These are phyloP conservation scores for Malachius bipustulatus DNA, from an alignment of 2,888 invertebrate genomes.

Conservation along the genomic window DNA sequence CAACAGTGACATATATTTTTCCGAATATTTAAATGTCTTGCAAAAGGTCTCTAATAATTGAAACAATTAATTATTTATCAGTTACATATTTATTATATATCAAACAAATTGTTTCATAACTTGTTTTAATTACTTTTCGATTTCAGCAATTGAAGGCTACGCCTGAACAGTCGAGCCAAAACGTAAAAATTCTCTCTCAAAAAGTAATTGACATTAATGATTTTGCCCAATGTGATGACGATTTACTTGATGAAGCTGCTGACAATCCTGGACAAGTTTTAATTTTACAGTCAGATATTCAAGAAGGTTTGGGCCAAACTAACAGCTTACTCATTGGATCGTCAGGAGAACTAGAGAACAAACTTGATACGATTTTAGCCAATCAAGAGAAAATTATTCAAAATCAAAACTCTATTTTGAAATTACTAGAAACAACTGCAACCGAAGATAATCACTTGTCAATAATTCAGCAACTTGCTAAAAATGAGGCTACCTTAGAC, in stretches of 20 bases:
- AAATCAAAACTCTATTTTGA: constrained; percentile 8
- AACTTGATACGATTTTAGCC: constrained; percentile 6
- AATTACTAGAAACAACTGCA: constrained; percentile 6
- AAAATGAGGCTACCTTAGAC: constrained; percentile 5
- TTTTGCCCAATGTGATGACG: not conserved
- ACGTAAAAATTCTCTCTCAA: constrained; percentile 4
- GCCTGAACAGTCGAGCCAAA: no score
- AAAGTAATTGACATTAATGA: constrained; percentile 6
- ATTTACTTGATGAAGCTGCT: constrained; percentile 4
- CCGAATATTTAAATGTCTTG: no score
- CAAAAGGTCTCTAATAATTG: no score
- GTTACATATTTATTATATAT: no score
- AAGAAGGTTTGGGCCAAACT: constrained; percentile 7
- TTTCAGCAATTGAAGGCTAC: no score
- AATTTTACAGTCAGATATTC: constrained; percentile 5
- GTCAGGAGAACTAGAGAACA: constrained; percentile 7
- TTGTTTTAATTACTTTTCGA: no score
- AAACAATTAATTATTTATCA: no score
- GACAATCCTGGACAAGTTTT: constrained; percentile 5
- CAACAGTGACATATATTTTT: no score
- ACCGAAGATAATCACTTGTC: constrained; percentile 4
- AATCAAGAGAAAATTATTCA: constrained; percentile 7
- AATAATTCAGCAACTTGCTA: constrained; percentile 6
- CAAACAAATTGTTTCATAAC: no score
- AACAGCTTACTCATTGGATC: constrained; percentile 7